Evolutionary conservation across 2,888 invertebrate genomes (phyloP), one percentile per base, ranked within the genome.

Genomic region (Callinectes sapidus): DNA sequence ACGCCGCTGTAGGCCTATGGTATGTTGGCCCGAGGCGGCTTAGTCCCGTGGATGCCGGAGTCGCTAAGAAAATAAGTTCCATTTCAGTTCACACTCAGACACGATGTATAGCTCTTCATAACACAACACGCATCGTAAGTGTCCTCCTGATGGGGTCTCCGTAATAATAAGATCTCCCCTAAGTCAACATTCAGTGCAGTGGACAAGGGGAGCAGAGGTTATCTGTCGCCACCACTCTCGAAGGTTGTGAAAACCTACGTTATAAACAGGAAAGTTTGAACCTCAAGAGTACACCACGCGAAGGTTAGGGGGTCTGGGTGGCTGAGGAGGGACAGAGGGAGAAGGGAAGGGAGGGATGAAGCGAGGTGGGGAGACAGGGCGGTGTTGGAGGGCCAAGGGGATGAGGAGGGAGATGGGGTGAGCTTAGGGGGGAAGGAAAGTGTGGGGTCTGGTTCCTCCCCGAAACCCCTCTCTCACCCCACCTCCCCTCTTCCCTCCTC

Each of bases 1-100:
- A 86, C 90, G 61, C 39, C 28, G 81, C 54, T 86, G 61, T 86
- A 90, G 90, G 90, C 90, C 90, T 90, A 90, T 61, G 90, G 77
- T 77, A 54, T 90, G 54, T 54, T 54, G 90, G 85, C 90, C 90
- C 90, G 14, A 77, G 90, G 90, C 90, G 61, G 90, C 90, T 90
- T 85, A 90, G 90, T 32, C 28, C 61, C 66, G 39, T 66, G 42
- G 89, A 85, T 90, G 90, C 90, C 90, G 48, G 48, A 28, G 85
- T 81, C 14, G 39, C 90, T 85, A 81, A 42, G 61, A 89, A 35
- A 61, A 35, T 61, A 89, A 54, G 61, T 54, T n/a, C 48, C 61
- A 89, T 28, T 61, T 81, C 81, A 35, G 81, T 81, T 81, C 81
- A 81, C 81, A 81, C 81, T 81, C 81, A 81, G 81, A 81, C 81